Base-by-base conservation (phyloP, 2,888 invertebrate species). In the Pachycephus smyrnensis region DNA sequence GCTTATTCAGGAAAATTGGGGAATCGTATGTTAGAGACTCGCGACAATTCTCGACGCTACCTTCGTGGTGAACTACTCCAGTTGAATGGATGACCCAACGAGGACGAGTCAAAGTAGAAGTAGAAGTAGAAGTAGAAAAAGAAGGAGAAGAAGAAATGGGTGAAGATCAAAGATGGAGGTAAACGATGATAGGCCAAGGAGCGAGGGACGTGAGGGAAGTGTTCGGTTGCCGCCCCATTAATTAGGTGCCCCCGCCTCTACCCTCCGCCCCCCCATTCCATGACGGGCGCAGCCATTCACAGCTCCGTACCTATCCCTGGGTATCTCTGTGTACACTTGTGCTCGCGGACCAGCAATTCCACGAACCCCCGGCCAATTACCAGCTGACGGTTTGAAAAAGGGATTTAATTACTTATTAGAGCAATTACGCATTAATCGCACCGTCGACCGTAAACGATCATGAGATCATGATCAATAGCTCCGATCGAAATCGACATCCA, bases 161-260 rank as follows among this genome's bases (percentile, higher is more conserved):
- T 55, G 35, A 31, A 23, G 33, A 15, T 37, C 68, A 32, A 71
- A 37, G 71, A 68, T 77, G 71, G 74, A 69, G 35, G 75, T 78
- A 78, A 73, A 81, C 77, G 78, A 79, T 75, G 80, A 79, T 73
- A 74, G 78, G 77, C 76, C 73, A 30, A 78, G 80, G 77, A 84
- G 82, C 79, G 77, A 75, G 81, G 80, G 79, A 33, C 81, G 82
- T 83, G 84, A 84, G 82, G 82, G 86, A 88, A 86, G 86, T 86
- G 86, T 84, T 84, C 85, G 86, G 86, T 86, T 83, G 84, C 88
- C 89, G 89, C 89, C 88, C 88, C 87, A 87, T 89, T 89, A 89
- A 89, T 89, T 88, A 89, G 88, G 82, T 78, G 83, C 82, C 84
- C 85, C 82, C 86, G 79, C 87, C 86, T 84, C 81, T 79, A 74